Conservation (phyloP, 2,797 vertebrate genomes). For the Tauraco hartlaubi region DNA sequence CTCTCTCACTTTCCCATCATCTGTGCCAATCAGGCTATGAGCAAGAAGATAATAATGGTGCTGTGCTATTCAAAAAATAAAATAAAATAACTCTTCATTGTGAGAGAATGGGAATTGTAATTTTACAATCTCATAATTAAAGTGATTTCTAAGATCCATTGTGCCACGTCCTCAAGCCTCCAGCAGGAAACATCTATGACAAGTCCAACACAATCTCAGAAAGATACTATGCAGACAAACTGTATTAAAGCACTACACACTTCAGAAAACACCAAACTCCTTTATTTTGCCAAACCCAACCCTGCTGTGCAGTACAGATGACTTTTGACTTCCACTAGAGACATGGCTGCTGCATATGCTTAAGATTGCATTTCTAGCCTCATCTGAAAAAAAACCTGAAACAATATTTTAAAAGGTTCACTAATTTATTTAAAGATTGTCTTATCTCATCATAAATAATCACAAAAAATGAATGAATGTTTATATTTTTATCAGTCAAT, state of each 20-base stretch:
- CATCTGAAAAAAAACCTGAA: background rate
- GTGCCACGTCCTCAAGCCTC: background rate
- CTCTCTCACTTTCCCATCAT: background rate
- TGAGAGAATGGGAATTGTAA: background rate
- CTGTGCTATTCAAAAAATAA: background rate
- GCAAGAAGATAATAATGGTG: background rate
- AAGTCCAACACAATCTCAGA: background rate
- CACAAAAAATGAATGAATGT: background rate
- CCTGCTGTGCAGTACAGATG: background rate
- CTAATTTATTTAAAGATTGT: background rate
- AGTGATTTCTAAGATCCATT: background rate
- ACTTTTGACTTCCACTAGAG: background rate
- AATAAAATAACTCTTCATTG: background rate
- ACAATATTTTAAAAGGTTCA: background rate
- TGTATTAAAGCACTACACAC: background rate
- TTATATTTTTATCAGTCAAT: background rate
- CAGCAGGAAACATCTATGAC: background rate
- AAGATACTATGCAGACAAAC: background rate
- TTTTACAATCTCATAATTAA: background rate
- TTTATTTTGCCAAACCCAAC: background rate
- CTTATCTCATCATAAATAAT: background rate
- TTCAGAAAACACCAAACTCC: background rate
- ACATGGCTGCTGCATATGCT: background rate
- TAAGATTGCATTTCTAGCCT: background rate
- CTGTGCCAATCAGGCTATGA: background rate